phyloP scores from a whole-genome alignment of 2,797 vertebrate genomes.

The Diplodus sargus region DNA sequence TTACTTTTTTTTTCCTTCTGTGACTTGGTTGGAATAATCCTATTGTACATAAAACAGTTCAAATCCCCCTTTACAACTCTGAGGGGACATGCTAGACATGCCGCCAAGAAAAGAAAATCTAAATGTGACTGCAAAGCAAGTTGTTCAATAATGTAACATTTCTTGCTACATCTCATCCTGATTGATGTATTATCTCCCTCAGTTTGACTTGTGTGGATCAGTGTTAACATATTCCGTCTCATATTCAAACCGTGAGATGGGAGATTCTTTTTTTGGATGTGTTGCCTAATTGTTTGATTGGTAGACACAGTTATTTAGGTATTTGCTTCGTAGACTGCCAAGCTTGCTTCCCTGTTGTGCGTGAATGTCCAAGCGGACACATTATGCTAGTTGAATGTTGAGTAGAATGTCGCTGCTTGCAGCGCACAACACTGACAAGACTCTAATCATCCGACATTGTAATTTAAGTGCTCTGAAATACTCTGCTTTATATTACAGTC shows the following conservation, averaged over 20 bases:
- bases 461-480: constrained; percentile 40
- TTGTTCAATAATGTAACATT: constrained; percentile 53
- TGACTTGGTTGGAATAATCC: constrained; percentile 22
- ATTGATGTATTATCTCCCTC: constrained; percentile 30
- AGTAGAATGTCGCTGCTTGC: constrained; percentile 9
- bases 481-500: constrained; percentile 5
- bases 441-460: constrained; percentile 40
- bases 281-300: constrained; percentile 22
- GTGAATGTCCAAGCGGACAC: constrained; percentile 29
- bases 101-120: constrained; percentile 38
- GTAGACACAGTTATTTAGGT: constrained; percentile 21
- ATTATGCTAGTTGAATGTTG: constrained; percentile 3
- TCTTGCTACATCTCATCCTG: constrained; percentile 52
- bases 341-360: constrained; percentile 17
- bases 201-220: constrained; percentile 29
- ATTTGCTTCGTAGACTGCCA: constrained; percentile 27
- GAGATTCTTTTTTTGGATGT: constrained; percentile 14
- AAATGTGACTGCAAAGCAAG: constrained; percentile 47
- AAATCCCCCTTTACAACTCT: constrained; percentile 19
- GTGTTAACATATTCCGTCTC: constrained; percentile 31
- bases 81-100: constrained; percentile 41
- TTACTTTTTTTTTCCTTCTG: not conserved
- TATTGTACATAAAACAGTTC: constrained; percentile 31
- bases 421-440: constrained; percentile 11
- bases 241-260: constrained; percentile 28